Evolutionary conservation across 2,888 invertebrate genomes (phyloP).

Genomic region (Pterostichus madidus): DNA sequence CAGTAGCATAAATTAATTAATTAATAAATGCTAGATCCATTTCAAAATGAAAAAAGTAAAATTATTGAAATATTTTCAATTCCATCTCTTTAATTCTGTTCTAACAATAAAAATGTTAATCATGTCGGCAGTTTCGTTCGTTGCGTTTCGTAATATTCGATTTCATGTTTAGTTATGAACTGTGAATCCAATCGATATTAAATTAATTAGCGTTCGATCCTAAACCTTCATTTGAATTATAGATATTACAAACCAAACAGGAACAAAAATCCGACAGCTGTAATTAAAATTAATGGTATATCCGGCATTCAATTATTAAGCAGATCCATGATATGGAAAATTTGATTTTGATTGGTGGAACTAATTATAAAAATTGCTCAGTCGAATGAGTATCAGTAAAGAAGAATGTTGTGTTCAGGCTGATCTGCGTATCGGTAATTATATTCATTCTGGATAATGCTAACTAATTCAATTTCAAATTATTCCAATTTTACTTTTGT

Average conservation of each 20-base stretch:
- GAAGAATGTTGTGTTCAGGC: not conserved
- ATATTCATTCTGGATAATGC: too few species aligned
- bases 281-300: slow-evolving; percentile 48
- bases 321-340: slow-evolving; percentile 34
- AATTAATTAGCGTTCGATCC: slow-evolving; percentile 40
- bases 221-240: slow-evolving; percentile 29
- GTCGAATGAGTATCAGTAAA: not conserved
- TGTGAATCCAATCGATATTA: slow-evolving; percentile 29
- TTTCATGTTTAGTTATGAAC: slow-evolving; percentile 23
- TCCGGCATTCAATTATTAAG: slow-evolving; percentile 41
- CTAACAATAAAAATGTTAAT: too few species aligned
- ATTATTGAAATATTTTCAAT: too few species aligned
- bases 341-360: slow-evolving; percentile 53
- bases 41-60: too few species aligned
- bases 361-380: slow-evolving; percentile 44
- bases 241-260: slow-evolving; percentile 24
- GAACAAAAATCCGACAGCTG: slow-evolving; percentile 28
- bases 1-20: too few species aligned
- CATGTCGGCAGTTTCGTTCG: too few species aligned
- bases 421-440: too few species aligned
- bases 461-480: too few species aligned
- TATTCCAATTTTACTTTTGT: too few species aligned
- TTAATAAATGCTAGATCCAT: too few species aligned
- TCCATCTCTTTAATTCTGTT: too few species aligned
- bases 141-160: slow-evolving; percentile 4